phyloP scores from a whole-genome alignment of 2,797 vertebrate genomes.

The Pipistrellus pygmaeus region DNA sequence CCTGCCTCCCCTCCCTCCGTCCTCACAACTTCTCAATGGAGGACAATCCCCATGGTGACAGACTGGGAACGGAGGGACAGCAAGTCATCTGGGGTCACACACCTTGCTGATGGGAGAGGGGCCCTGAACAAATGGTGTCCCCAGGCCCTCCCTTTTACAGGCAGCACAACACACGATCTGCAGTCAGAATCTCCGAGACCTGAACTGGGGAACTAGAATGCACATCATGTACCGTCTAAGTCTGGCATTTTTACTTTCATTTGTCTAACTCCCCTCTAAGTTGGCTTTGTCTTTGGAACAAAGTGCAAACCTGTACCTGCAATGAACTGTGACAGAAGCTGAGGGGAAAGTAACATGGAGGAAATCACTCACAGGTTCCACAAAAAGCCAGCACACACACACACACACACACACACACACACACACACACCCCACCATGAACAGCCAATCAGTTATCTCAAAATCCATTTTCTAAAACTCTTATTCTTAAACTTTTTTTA shows the following conservation, averaged over 20 bases:
- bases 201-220: not conserved
- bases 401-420: not conserved
- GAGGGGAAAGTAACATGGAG: not conserved
- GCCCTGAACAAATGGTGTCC: not conserved
- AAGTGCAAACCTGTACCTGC: not conserved
- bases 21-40: not conserved
- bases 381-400: not conserved
- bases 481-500: not conserved
- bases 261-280: not conserved
- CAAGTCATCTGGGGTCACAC: not conserved
- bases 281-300: not conserved
- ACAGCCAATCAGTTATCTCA: not conserved
- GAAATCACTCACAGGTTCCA: not conserved
- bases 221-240: not conserved
- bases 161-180: not conserved
- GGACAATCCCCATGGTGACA: not conserved
- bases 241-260: not conserved
- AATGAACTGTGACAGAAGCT: not conserved
- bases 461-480: constrained; percentile 3
- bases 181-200: not conserved
- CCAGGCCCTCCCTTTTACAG: not conserved
- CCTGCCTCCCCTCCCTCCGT: not conserved
- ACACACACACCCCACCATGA: not conserved
- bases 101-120: not conserved
- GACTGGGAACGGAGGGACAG: not conserved